Evolutionary conservation across 2,113 vertebrate genomes (phyloP).

Genomic region (Chrysemys picta): DNA sequence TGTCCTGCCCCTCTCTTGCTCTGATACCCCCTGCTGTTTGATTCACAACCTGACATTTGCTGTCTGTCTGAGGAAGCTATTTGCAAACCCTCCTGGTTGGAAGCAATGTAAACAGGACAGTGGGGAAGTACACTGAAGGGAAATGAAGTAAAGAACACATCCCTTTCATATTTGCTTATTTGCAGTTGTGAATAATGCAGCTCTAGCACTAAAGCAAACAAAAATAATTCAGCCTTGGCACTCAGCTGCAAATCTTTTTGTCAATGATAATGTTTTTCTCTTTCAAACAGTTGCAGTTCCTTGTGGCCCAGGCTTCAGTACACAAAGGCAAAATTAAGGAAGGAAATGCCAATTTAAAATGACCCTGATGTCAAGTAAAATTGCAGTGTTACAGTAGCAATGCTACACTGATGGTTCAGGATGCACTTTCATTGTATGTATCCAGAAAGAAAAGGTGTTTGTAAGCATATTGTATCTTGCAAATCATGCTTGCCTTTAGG

Average conservation of each 20-base stretch:
- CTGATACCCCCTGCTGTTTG: slow-evolving; percentile 32
- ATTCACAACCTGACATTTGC: slow-evolving; percentile 51
- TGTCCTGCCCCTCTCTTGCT: slow-evolving; percentile 9
- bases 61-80: slow-evolving; percentile 66
- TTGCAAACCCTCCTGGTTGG: slow-evolving; percentile 61
- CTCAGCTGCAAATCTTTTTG: slow-evolving; percentile 62
- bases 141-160: slow-evolving; percentile 70
- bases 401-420: background rate
- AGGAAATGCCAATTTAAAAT: background rate
- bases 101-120: slow-evolving; percentile 41
- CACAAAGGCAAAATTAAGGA: slow-evolving; percentile 3
- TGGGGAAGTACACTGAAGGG: slow-evolving; percentile 58
- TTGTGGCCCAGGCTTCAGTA: slow-evolving; percentile 12
- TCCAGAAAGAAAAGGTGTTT: background rate
- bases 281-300: slow-evolving; percentile 51
- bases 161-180: slow-evolving; percentile 77
- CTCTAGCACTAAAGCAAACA: slow-evolving; percentile 49
- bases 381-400: background rate
- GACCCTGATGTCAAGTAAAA: background rate
- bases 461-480: too few species aligned
- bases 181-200: slow-evolving; percentile 69
- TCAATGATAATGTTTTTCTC: slow-evolving; percentile 41
- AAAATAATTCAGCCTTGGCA: slow-evolving; percentile 41
- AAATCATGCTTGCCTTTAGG: background rate
- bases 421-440: background rate